phyloP scores from a whole-genome alignment of 2,113 vertebrate genomes.

The Cynopterus brachyotis region DNA sequence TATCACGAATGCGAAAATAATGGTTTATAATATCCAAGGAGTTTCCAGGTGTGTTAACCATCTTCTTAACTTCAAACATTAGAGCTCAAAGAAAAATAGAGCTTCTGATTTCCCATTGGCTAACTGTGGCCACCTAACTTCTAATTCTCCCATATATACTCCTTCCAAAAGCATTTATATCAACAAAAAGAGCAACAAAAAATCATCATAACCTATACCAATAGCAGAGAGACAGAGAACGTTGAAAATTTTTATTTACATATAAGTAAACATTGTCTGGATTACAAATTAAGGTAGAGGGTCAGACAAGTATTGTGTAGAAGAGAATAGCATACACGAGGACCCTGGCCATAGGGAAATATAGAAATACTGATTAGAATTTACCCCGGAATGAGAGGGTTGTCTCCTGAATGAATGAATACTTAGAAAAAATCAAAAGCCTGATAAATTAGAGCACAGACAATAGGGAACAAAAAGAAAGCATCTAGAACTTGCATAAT shows the following conservation, averaged over 20 bases:
- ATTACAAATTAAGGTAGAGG: not conserved
- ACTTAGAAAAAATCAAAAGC: not conserved
- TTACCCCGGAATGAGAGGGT: not conserved
- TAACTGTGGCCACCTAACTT: not conserved
- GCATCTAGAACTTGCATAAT: too few relatives aligned
- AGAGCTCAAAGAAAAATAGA: not conserved
- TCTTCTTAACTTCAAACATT: not conserved
- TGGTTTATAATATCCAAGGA: not conserved
- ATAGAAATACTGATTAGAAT: not conserved
- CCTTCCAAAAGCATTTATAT: not conserved
- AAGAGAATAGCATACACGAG: not conserved
- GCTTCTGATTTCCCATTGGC: not conserved
- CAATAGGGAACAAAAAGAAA: not conserved
- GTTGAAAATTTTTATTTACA: not conserved
- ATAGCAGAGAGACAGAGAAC: not conserved
- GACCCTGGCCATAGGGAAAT: not conserved
- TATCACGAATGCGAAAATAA: not conserved
- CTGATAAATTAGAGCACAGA: not conserved
- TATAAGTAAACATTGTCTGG: not conserved
- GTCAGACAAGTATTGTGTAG: not conserved
- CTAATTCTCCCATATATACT: not conserved
- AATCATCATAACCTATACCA: not conserved
- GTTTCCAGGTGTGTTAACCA: not conserved
- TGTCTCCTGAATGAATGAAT: not conserved
- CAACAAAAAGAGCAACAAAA: not conserved